phyloP scores from a whole-genome alignment of 2,888 invertebrate genomes.

The Metopia argyrocephala region DNA sequence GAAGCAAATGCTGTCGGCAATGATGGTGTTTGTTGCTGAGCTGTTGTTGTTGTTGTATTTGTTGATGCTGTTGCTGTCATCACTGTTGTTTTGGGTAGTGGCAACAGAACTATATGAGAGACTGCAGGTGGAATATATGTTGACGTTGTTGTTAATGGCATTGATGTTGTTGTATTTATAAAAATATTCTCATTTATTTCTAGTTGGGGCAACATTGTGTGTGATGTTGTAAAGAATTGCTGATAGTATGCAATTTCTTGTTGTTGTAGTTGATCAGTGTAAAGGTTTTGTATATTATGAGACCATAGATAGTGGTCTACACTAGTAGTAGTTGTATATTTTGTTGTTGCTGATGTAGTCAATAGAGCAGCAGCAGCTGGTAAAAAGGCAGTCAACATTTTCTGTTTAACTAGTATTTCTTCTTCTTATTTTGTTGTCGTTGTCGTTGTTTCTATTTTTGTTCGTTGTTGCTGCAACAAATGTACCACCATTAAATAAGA shows the following conservation, averaged over 20 bases:
- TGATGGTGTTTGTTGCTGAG: conserved; percentile 55
- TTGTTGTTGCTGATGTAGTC: conserved; percentile 14
- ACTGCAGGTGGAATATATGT: conserved; percentile 71
- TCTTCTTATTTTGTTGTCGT: conserved; percentile 19
- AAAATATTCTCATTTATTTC: conserved; percentile 35
- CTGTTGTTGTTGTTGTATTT: conserved; percentile 70
- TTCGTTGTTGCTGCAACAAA: conserved; percentile 3
- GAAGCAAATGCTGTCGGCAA: conserved; percentile 1
- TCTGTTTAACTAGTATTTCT: background rate
- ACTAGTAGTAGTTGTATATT: conserved; percentile 15
- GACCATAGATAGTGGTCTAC: background rate
- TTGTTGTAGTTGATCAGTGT: background rate
- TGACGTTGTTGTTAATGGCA: conserved; percentile 68
- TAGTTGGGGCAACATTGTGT: conserved; percentile 33
- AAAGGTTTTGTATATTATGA: background rate
- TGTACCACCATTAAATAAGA: conserved; percentile 22
- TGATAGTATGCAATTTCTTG: conserved; percentile 27
- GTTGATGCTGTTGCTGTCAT: conserved; percentile 74
- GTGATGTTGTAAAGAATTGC: conserved; percentile 21
- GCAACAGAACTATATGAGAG: conserved; percentile 61
- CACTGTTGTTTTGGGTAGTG: conserved; percentile 50
- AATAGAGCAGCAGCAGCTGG: conserved; percentile 37
- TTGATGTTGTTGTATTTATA: conserved; percentile 3
- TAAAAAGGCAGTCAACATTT: conserved; percentile 38
- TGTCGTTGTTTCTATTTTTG: background rate